Base-by-base conservation (phyloP, 2,797 vertebrate species). In the Gymnothorax javanicus region DNA sequence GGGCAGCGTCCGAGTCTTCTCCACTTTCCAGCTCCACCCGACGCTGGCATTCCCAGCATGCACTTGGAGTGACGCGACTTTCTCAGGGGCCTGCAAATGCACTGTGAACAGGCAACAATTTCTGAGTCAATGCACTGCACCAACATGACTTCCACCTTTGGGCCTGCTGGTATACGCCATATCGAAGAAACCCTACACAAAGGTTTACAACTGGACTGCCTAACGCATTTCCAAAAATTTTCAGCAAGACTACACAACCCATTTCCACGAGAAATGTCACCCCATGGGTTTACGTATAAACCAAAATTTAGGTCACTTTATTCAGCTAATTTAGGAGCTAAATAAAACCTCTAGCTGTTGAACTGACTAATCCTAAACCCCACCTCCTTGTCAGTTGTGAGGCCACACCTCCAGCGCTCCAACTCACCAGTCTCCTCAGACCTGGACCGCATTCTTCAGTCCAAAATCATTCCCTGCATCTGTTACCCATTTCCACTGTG, bases 21-120 rank as follows among this genome's bases (percentile, higher is more conserved):
- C 6, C 13, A 92, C 86, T 15, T 84, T 59, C 96, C 95, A 97
- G 54, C 54, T 15, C 96, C 95, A 97, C 23, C 9, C 8, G 64
- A 96, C 81, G 52, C 90, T 92, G 43, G 92, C 94, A 56, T 94
- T 95, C 94, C 94, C 93, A 84, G 94, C 92, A 25, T 89, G 17
- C 25, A 58, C 13, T 1, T 59, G 25, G 4, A 52, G 82, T 0
- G 0, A 86, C 0, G 0, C 85, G 69, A 94, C 75, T 0, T 82
- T 77, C 27, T 0, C 33, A n/a, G 96, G 95, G 67, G 92, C 92
- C 50, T 94, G 90, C 3, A 93, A 95, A 82, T 11, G 85, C 57
- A 96, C 96, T 96, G 90, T 20, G 60, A n/a, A 84, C 56, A 83
- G 15, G 50, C n/a, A 50, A 58, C 11, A 84, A 43, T 60, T 3